phyloP scores from a whole-genome alignment of 2,113 vertebrate genomes.

The Microcebus murinus region DNA sequence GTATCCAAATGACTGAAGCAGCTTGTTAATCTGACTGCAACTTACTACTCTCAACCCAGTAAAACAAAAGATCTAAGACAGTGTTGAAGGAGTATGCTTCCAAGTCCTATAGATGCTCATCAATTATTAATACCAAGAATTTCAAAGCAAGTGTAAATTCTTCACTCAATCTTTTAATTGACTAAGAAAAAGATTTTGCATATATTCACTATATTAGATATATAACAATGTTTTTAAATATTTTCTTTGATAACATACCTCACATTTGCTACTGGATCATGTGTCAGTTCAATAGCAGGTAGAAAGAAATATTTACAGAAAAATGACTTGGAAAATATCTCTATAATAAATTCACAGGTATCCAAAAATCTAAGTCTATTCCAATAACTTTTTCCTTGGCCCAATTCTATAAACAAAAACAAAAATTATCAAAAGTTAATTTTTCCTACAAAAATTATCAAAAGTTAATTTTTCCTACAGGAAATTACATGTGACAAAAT shows the following conservation, averaged over 20 bases:
- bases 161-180: not conserved
- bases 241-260: conserved; percentile 86
- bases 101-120: not conserved
- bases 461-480: conserved; percentile 46
- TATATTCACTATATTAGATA: not conserved
- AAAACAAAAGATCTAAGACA: not conserved
- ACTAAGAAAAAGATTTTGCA: conserved; percentile 2
- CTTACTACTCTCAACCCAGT: not conserved
- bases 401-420: conserved; percentile 89
- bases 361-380: conserved; percentile 96
- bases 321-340: conserved; percentile 96
- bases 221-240: not conserved
- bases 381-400: conserved; percentile 97
- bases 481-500: conserved; percentile 42
- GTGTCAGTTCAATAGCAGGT: conserved; percentile 93
- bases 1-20: not conserved
- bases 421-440: conserved; percentile 45
- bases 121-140: not conserved
- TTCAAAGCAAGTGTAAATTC: conserved; percentile 33
- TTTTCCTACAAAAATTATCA: conserved; percentile 45
- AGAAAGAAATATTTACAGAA: conserved; percentile 97
- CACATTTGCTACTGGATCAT: conserved; percentile 96
- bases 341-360: conserved; percentile 95
- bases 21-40: not conserved
- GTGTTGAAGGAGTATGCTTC: not conserved